Evolutionary conservation across 2,797 vertebrate species (phyloP), one percentile per base, ranked within the genome.

Genomic region (Siniperca scherzeri): DNA sequence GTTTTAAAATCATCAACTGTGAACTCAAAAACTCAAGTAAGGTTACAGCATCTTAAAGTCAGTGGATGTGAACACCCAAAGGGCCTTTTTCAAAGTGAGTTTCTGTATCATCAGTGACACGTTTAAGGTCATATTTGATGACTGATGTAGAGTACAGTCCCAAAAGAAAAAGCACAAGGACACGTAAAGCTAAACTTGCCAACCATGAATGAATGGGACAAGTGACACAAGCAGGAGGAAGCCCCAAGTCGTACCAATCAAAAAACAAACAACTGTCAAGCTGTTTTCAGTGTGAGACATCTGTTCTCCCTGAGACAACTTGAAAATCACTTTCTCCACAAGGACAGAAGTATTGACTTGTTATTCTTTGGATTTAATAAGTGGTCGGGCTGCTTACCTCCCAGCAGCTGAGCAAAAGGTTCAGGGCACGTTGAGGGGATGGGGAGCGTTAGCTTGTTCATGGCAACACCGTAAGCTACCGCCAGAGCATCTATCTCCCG

Each of bases 401-500:
- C 95, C 84, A 98, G 93, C 17, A 98, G 96, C 83, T 94, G 96
- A 89, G 95, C 96, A 80, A 98, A 98, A 80, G 97, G 96, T 88
- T 98, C 97, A 0, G 98, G 98, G 89, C 98, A 98, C 48, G 97
- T 98, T 53, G 97, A 98, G 0, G 98, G 97, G 88, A 98, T 89
- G 65, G 97, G 98, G n/a, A 98, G 95, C 0, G 97, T 98, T 67
- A 98, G 94, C 91, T 98, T 98, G 94, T 97, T 98, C 96, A 98
- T 96, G 79, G 98, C 98, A 30, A 98, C 97, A 0, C 98, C 97
- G 0, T 98, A 98, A 1, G 97, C 98, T 48, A 98, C 97, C 0
- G 98, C 97, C 83, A 98, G 93, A 1, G 97, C 97, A 14, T 98
- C 97, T 1, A 98, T 98, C 92, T 98, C 97, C 19, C 97, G 94